phyloP scores from a whole-genome alignment of 1,140 invertebrate species.

The Cotesia glomerata region DNA sequence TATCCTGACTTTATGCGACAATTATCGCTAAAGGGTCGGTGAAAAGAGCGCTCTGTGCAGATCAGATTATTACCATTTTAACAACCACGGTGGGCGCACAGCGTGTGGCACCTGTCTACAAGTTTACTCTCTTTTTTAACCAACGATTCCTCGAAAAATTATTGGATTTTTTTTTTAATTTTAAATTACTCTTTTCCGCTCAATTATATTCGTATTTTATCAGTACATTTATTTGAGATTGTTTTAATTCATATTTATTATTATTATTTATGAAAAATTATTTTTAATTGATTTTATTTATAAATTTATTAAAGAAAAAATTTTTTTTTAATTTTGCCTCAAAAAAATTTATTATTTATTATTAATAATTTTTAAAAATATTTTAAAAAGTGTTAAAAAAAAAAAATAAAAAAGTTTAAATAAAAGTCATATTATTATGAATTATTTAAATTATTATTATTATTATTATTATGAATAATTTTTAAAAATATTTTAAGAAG shows the following conservation, averaged over 20 bases:
- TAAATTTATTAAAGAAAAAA: too few relatives aligned
- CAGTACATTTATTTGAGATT: too few relatives aligned
- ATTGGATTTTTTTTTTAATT: conserved; percentile 11
- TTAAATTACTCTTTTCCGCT: neutral
- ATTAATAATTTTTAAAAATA: too few relatives aligned
- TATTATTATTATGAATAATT: neutral
- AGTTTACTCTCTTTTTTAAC: conserved; percentile 27
- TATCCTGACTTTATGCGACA: conserved; percentile 59
- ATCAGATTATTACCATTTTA: conserved; percentile 43
- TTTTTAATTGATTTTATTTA: too few relatives aligned
- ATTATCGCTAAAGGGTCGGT: conserved; percentile 52
- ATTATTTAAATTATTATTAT: too few relatives aligned
- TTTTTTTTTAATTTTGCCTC: too few relatives aligned
- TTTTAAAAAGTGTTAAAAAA: neutral
- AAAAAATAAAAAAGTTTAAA: conserved; percentile 4
- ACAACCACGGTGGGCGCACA: conserved; percentile 48
- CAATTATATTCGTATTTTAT: too few relatives aligned
- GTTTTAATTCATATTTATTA: too few relatives aligned
- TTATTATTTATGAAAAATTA: too few relatives aligned
- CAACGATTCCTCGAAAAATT: conserved; percentile 1
- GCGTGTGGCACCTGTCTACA: conserved; percentile 56
- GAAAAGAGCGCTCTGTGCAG: conserved; percentile 42
- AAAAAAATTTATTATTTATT: too few relatives aligned
- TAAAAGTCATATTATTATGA: conserved; percentile 1
- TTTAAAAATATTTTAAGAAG: neutral